Evolutionary conservation across 2,888 invertebrate species (phyloP).

Genomic region (Sinopyrophorus schimmeli): DNA sequence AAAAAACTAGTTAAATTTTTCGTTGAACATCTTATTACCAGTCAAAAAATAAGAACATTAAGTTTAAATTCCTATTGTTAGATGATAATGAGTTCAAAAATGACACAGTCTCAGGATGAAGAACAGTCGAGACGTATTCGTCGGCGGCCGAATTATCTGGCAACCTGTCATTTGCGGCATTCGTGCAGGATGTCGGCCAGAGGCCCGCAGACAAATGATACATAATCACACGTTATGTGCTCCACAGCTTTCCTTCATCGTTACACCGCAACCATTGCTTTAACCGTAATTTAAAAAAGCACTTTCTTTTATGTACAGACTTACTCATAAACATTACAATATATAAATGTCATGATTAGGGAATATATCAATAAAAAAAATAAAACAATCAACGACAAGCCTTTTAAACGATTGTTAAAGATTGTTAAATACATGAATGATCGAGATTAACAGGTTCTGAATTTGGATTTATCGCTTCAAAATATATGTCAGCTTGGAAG

Average conservation of each 20-base stretch:
- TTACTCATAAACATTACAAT: too few relatives aligned
- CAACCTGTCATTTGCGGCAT: slow-evolving; percentile 46
- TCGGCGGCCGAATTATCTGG: slow-evolving; percentile 37
- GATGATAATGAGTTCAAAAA: slow-evolving; percentile 27
- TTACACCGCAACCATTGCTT: slow-evolving; percentile 27
- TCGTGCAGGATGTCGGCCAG: slow-evolving; percentile 45
- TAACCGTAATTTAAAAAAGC: slow-evolving; percentile 19
- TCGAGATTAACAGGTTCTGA: too few relatives aligned
- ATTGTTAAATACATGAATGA: too few relatives aligned
- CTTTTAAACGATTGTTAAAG: too few relatives aligned
- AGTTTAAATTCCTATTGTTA: slow-evolving; percentile 24
- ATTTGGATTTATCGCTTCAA: too few relatives aligned
- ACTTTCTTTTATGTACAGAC: too few relatives aligned
- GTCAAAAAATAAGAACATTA: slow-evolving; percentile 10
- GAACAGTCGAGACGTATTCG: slow-evolving; percentile 24
- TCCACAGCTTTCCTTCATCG: slow-evolving; percentile 35
- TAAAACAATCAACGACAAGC: too few relatives aligned
- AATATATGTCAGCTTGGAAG: too few relatives aligned
- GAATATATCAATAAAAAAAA: too few relatives aligned
- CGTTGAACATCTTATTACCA: slow-evolving; percentile 1
- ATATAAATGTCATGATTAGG: too few relatives aligned
- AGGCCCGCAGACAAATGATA: slow-evolving; percentile 46
- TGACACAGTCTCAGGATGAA: slow-evolving; percentile 32
- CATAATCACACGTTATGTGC: slow-evolving; percentile 44
- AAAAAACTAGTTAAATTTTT: too few relatives aligned